These are phyloP conservation scores for Notechis scutatus DNA, from an alignment of 2,113 vertebrate genomes.

Conservation along the genomic window DNA sequence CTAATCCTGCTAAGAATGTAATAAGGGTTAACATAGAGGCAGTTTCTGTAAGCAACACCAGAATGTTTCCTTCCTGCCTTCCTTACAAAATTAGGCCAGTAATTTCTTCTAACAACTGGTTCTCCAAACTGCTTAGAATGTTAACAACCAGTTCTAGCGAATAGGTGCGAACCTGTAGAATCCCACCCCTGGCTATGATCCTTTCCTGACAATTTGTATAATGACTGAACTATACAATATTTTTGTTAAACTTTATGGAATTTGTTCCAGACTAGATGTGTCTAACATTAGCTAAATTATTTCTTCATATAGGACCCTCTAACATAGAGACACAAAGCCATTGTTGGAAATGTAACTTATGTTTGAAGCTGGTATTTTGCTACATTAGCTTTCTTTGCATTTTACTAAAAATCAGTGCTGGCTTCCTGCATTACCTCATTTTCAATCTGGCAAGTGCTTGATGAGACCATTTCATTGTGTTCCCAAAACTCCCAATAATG, in stretches of 20 bases:
- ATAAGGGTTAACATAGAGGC: too few relatives aligned
- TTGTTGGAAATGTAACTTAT: not conserved
- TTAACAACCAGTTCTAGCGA: too few relatives aligned
- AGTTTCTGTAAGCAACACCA: too few relatives aligned
- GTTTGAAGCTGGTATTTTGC: not conserved
- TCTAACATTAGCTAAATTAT: not conserved
- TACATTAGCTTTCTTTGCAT: not conserved
- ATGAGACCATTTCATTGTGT: not conserved
- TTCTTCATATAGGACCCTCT: not conserved
- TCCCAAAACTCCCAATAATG: not conserved
- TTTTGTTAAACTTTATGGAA: not conserved
- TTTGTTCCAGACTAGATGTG: not conserved
- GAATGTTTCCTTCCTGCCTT: too few relatives aligned
- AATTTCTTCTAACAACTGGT: too few relatives aligned
- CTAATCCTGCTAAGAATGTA: too few relatives aligned
- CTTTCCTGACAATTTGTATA: not conserved
- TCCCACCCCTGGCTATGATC: too few relatives aligned
- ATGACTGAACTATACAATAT: not conserved
- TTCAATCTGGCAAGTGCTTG: not conserved
- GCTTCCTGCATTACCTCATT: not conserved
- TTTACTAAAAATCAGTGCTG: not conserved
- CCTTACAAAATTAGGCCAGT: too few relatives aligned
- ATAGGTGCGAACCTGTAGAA: too few relatives aligned
- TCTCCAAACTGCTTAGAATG: too few relatives aligned
- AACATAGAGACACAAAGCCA: not conserved